These are phyloP conservation scores for Naso thynnoides DNA, from an alignment of 2,797 vertebrate genomes.

Conservation along the genomic window DNA sequence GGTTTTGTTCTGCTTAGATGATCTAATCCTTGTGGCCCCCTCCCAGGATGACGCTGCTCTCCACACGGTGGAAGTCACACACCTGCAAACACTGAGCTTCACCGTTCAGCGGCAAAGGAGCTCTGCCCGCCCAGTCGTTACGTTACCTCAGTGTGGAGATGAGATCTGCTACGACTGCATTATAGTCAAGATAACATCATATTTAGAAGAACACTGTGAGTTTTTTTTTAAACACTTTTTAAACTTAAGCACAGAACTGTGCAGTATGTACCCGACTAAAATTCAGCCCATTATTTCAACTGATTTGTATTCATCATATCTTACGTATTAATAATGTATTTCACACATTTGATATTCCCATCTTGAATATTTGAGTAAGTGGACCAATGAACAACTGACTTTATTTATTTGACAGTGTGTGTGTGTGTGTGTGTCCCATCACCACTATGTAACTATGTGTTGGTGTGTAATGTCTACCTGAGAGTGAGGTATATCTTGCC, in stretches of 20 bases:
- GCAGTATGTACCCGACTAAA: neutral
- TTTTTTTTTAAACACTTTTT: too few species aligned
- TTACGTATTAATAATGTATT: neutral
- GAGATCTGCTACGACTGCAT: too few species aligned
- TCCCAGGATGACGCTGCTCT: too few species aligned
- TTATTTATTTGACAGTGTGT: constrained; percentile 11
- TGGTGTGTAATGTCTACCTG: neutral
- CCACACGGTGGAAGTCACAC: too few species aligned
- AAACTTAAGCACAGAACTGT: neutral
- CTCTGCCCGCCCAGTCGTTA: too few species aligned
- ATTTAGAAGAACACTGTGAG: neutral
- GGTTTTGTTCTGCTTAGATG: too few species aligned
- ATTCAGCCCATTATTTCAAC: neutral
- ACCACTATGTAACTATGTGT: constrained; percentile 9
- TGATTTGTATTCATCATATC: neutral
- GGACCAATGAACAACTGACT: neutral
- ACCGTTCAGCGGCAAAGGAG: too few species aligned
- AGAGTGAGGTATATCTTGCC: neutral
- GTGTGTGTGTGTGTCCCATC: neutral
- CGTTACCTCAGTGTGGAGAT: too few species aligned
- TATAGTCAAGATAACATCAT: neutral
- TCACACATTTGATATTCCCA: neutral
- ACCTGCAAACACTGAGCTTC: too few species aligned
- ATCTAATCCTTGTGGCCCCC: too few species aligned
- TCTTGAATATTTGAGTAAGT: neutral